phyloP scores from a whole-genome alignment of 2,888 invertebrate species.

The Blastobasis adustella region DNA sequence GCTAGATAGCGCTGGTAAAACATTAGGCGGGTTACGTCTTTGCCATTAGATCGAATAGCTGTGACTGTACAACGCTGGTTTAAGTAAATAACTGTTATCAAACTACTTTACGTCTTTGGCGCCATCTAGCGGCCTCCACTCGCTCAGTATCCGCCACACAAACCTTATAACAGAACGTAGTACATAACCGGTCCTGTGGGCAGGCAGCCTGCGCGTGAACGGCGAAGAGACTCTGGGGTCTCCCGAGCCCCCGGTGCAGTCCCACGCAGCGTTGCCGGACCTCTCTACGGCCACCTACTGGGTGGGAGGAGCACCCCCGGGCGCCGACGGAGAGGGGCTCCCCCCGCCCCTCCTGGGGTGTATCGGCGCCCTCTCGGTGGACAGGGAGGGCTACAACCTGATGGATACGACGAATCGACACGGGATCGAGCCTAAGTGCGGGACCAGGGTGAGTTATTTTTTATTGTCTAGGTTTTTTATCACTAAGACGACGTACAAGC shows the following conservation, averaged over 20 bases:
- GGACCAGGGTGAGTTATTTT: constrained; percentile 72
- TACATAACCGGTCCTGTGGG: constrained; percentile 17
- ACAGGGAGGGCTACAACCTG: constrained; percentile 82
- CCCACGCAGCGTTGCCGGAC: constrained; percentile 78
- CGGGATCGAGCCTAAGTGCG: constrained; percentile 83
- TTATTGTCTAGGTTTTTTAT: no score
- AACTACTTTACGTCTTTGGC: no score
- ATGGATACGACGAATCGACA: constrained; percentile 79
- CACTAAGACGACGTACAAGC: no score
- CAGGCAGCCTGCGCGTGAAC: constrained; percentile 81
- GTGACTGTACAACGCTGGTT: no score
- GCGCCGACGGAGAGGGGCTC: constrained; percentile 33
- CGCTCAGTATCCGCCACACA: not conserved
- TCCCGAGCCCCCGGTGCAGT: constrained; percentile 77
- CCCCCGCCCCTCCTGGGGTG: constrained; percentile 83
- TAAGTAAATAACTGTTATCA: no score
- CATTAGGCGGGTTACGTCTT: no score
- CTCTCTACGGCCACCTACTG: constrained; percentile 81
- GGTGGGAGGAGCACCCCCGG: constrained; percentile 90
- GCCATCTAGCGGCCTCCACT: no score
- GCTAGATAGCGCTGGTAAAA: no score
- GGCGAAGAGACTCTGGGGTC: constrained; percentile 80
- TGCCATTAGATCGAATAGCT: no score
- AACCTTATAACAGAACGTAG: not conserved
- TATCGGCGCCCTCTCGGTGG: constrained; percentile 83